phyloP scores from a whole-genome alignment of 2,113 vertebrate species.

The Benitochromis conjunctus region DNA sequence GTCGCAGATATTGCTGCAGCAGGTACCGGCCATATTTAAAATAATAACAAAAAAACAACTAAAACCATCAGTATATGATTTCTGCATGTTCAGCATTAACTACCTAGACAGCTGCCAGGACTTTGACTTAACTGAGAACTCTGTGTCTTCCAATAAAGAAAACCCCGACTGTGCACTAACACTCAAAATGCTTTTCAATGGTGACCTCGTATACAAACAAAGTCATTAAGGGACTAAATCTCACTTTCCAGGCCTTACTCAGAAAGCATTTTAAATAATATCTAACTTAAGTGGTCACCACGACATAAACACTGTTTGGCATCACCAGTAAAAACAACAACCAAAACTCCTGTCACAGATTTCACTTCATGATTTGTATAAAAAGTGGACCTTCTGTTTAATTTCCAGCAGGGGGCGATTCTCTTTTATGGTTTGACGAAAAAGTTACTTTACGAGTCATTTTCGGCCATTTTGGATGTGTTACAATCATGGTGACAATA shows the following conservation, averaged over 20 bases:
- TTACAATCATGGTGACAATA: background rate
- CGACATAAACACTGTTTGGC: no score
- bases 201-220: background rate
- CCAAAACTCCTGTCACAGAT: background rate
- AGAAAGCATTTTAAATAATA: no score
- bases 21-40: background rate
- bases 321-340: no score
- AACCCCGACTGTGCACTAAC: background rate
- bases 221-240: background rate
- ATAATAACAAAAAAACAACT: background rate
- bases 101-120: background rate
- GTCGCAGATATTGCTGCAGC: background rate
- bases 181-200: background rate
- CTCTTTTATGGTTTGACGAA: background rate
- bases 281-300: no score
- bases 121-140: background rate
- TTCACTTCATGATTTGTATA: background rate
- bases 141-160: background rate
- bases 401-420: background rate
- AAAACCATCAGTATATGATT: background rate
- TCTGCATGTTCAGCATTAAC: rapidly evolving
- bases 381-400: rapidly evolving
- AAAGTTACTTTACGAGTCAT: no score
- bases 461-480: rapidly evolving
- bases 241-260: background rate